Percentiles rank a stretch among this genome's conserved stretches.
These are phyloP conservation scores for Argopecten irradians DNA, from an alignment of 1,140 invertebrate genomes.

Conservation along the genomic window DNA sequence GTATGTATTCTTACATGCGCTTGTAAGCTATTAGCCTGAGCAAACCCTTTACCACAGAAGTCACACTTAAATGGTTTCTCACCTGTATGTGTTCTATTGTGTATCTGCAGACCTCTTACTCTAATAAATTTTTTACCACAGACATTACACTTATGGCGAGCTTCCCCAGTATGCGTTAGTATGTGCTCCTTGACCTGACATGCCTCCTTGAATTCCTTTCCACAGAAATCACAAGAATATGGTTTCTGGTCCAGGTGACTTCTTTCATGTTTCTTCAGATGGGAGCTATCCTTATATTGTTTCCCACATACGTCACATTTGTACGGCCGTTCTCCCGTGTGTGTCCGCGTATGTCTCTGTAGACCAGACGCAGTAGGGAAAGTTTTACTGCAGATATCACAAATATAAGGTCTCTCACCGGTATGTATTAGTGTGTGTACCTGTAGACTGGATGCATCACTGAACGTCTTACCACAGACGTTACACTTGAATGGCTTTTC, in stretches of 20 bases:
- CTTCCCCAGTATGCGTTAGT: conserved; percentile 87
- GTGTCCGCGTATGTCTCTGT: conserved; percentile 57
- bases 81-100: conserved; percentile 33
- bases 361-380: conserved; percentile 34
- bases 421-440: conserved; percentile 41
- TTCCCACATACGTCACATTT: conserved; percentile 74
- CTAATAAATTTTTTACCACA: conserved; percentile 31
- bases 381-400: conserved; percentile 40
- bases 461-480: conserved; percentile 42
- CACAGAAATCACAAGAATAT: conserved; percentile 41
- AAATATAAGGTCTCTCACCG: conserved; percentile 47
- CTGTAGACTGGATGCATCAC: conserved; percentile 24
- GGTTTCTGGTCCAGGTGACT: conserved; percentile 37
- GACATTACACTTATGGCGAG: conserved; percentile 83
- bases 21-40: background rate
- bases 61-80: conserved; percentile 35
- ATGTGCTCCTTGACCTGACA: conserved; percentile 40
- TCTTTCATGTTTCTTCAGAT: conserved; percentile 40
- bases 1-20: conserved; percentile 33
- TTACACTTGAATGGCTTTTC: conserved; percentile 42
- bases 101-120: background rate
- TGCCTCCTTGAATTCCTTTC: conserved; percentile 27
- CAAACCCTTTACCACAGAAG: conserved; percentile 31
- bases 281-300: conserved; percentile 30
- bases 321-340: conserved; percentile 72